Conservation (phyloP, 2,113 vertebrate genomes). For the Anguilla japonica region DNA sequence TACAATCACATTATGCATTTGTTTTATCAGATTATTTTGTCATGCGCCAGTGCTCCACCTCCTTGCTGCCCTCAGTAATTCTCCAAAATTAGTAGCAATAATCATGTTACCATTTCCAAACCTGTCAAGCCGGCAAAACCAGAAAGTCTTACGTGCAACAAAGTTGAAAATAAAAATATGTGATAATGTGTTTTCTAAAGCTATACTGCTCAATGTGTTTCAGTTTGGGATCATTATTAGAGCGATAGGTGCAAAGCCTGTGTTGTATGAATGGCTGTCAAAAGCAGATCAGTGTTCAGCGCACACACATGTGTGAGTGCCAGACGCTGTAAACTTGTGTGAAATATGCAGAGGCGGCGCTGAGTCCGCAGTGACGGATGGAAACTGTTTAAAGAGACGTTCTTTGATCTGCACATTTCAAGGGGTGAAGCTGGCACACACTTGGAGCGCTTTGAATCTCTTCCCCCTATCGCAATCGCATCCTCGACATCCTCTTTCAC, state of each 20-base stretch:
- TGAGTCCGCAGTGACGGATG: neutral
- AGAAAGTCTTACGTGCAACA: neutral
- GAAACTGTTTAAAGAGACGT: neutral
- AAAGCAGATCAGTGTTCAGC: neutral
- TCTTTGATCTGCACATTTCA: neutral
- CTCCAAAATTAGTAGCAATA: neutral
- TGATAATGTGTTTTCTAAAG: neutral
- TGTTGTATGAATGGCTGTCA: neutral
- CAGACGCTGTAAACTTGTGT: too few species aligned
- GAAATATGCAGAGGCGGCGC: too few species aligned
- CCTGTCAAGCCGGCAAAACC: neutral
- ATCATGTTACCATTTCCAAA: neutral
- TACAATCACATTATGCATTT: too few species aligned
- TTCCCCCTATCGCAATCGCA: neutral
- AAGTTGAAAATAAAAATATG: neutral
- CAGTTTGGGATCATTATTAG: neutral
- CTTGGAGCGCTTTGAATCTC: neutral
- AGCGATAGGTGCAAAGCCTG: neutral
- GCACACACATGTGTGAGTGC: neutral
- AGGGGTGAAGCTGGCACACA: neutral
- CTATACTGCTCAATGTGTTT: neutral
- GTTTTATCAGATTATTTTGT: too few species aligned
- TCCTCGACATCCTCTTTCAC: neutral
- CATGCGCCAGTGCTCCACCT: too few species aligned
- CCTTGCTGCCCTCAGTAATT: too few species aligned